Evolutionary conservation across 2,888 invertebrate species (phyloP), one percentile per base, ranked within the genome.

Genomic region (Cetonia aurata): DNA sequence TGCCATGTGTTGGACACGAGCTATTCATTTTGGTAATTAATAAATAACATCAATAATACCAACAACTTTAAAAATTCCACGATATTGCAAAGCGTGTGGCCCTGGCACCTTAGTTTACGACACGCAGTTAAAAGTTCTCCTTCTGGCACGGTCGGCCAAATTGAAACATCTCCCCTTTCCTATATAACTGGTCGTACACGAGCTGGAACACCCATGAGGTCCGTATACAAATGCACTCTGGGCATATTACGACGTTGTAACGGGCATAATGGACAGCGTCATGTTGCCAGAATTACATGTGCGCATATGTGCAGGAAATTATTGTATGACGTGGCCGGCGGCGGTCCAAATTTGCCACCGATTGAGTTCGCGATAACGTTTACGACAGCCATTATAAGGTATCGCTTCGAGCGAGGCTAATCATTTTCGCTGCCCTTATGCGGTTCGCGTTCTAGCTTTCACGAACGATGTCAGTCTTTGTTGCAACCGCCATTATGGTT

Each of bases 261-360:
- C 62, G 50, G 37, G 37, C n/a, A 48, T 50, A 62, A 62, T 62
- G 48, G 62, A 50, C 62, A 62, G 50, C 19, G 44, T 3, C 62
- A 62, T 62, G 48, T 50, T 62, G 62, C 15, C 13, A 48, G 17
- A 31, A 62, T 50, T 62, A 62, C 62, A 50, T 62, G 50, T 13
- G 48, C 48, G 33, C 62, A 62, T 17, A 62, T 62, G 62, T 50
- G 62, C 15, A 48, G 48, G 60, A 62, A 62, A 62, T 62, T 62
- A 62, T 62, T 48, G 60, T 62, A 31, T 62, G 48, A 33, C 46
- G 60, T 62, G n/a, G 31, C 60, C 60, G 46, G 46, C 31, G 60
- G 46, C 17, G 31, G 25, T 60, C 60, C 60, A 60, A 60, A 60
- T 60, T 60, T 37, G 48, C 25, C 12, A 15, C 15, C 15, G 62